Evolutionary conservation across 2,797 vertebrate genomes (phyloP).

Genomic region (Hephaestus fuliginosus): DNA sequence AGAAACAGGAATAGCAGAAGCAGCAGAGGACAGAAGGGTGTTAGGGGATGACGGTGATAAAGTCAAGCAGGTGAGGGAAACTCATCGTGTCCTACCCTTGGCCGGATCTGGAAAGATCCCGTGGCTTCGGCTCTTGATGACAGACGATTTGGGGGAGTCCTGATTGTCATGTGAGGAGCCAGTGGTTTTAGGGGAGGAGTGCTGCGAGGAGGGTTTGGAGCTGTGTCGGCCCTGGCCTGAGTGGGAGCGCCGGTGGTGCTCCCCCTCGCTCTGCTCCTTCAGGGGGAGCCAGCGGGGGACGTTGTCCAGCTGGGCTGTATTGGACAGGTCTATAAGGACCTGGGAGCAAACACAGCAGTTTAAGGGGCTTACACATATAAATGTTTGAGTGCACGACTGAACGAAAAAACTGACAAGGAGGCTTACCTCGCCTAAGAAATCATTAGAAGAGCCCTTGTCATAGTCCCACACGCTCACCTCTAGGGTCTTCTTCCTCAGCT

Average conservation of each 20-base stretch:
- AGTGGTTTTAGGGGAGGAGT: conserved; percentile 92
- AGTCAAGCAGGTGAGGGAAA: conserved; percentile 44
- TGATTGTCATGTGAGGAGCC: conserved; percentile 85
- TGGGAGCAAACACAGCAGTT: conserved; percentile 60
- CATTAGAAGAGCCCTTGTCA: conserved; percentile 96
- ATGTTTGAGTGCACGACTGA: no score
- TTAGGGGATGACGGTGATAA: conserved; percentile 41
- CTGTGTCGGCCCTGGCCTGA: conserved; percentile 91
- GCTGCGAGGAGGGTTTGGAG: conserved; percentile 90
- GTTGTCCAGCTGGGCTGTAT: conserved; percentile 93
- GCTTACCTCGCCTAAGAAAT: conserved; percentile 98
- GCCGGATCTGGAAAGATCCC: conserved; percentile 98
- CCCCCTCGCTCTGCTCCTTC: conserved; percentile 95
- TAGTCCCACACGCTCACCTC: conserved; percentile 99
- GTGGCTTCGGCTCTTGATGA: conserved; percentile 98
- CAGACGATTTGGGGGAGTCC: conserved; percentile 94
- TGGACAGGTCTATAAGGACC: conserved; percentile 97
- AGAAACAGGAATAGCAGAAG: conserved; percentile 24
- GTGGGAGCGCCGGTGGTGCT: conserved; percentile 93
- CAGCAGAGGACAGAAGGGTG: conserved; percentile 30
- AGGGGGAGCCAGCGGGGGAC: conserved; percentile 93
- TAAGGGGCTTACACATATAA: neutral
- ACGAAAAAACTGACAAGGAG: neutral
- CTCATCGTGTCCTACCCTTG: conserved; percentile 91
- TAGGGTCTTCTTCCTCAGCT: conserved; percentile 98